Evolutionary conservation across 2,797 vertebrate species (phyloP), one percentile per base, ranked within the genome.

Genomic region (Leptoclinus maculatus): DNA sequence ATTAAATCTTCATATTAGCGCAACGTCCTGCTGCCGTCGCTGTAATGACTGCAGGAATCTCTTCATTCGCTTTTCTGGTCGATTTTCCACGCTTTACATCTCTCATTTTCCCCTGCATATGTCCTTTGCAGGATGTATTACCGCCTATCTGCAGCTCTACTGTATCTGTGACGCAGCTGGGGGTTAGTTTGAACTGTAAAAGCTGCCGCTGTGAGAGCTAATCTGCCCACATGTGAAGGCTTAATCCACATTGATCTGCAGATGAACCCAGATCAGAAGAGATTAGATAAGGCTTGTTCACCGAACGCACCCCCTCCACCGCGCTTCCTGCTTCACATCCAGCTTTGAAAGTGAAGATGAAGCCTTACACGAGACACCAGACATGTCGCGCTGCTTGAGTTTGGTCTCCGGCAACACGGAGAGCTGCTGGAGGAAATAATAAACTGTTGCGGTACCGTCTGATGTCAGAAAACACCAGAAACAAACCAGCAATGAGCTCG

Each of bases 211-310:
- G 57, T 70, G 74, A 80, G 76, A 74, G 84, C 73, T 90, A 88
- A 89, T 92, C 88, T 84, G 78, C 72, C 29, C 53, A 78, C 63
- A 84, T 85, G 88, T 89, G 78, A 86, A 76, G 69, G 56, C 76
- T 80, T 82, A 91, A 88, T 89, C 81, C 78, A 57, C 84, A 85
- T 78, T 86, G 89, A 91, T 91, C 83, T 83, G 74, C 41, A 71
- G 83, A 87, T 88, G 83, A 89, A 87, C 78, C 56, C 56, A 85
- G 83, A 88, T 90, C 83, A 83, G 56, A 84, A 43, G 59, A 74
- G 87, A 92, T 90, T 90, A 88, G 83, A 89, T 84, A 25, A 77
- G 66, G 56, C 76, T 83, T 83, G 81, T 82, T 82, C 83, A 74
- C 73, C 57, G 65, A 81, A 71, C 12, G 59, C 56, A 36, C 4